Conservation (phyloP, 2,888 invertebrate genomes). For the Lepidonotus clava region DNA sequence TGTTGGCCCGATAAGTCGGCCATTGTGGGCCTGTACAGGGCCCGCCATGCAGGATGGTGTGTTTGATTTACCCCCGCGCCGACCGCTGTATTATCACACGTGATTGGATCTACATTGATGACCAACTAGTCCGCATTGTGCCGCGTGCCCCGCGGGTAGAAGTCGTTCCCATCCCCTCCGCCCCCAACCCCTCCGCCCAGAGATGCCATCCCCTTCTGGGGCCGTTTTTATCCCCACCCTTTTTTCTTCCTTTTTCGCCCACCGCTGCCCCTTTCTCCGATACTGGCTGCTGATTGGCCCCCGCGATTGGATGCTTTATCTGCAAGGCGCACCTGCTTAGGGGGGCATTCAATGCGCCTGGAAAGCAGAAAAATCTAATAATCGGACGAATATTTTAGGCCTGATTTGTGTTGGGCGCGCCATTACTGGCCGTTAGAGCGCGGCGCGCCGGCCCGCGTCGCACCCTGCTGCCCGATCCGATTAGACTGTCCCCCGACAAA, state of each 20-base stretch:
- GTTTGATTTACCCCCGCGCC: slow-evolving; percentile 37
- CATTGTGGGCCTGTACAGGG: not conserved
- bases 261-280: not conserved
- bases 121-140: slow-evolving; percentile 6
- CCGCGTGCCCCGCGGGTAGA: not conserved
- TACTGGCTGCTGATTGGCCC: slow-evolving; percentile 6
- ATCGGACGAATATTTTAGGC: slow-evolving; percentile 34
- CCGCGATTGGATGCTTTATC: slow-evolving; percentile 41
- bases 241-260: not conserved
- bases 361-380: slow-evolving; percentile 35
- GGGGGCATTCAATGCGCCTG: not conserved
- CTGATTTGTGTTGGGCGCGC: slow-evolving; percentile 39
- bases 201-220: not conserved
- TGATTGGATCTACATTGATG: slow-evolving; percentile 50
- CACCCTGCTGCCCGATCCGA: not conserved
- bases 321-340: slow-evolving; percentile 29
- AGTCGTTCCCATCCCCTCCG: not conserved
- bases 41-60: slow-evolving; percentile 21
- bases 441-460: not conserved
- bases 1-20: slow-evolving; percentile 7
- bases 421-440: slow-evolving; percentile 23
- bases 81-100: slow-evolving; percentile 33
- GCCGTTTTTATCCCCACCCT: not conserved
- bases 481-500: slow-evolving; percentile 7
- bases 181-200: not conserved